These are phyloP conservation scores for Threskiornis aethiopicus DNA, from an alignment of 2,797 vertebrate species.

Conservation along the genomic window DNA sequence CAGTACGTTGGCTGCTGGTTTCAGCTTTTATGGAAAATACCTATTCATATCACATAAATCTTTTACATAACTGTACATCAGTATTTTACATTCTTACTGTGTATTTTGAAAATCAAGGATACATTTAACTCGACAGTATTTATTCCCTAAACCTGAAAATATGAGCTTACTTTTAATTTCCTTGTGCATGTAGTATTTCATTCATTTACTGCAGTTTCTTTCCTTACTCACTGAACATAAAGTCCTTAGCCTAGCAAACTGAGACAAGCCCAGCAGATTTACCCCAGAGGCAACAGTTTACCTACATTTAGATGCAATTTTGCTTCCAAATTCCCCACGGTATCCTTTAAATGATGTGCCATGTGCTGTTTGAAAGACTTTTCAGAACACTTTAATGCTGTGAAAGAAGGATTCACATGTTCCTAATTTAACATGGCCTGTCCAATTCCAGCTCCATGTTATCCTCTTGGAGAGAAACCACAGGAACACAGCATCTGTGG, in stretches of 20 bases:
- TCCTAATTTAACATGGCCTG: accelerated
- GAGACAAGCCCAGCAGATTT: not conserved
- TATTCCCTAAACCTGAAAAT: not conserved
- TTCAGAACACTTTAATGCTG: not conserved
- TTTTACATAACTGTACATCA: not conserved
- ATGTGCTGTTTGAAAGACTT: not conserved
- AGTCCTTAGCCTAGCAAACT: not conserved
- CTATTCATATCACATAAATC: not conserved
- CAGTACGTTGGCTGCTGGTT: not conserved
- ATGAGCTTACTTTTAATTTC: not conserved
- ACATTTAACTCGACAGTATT: accelerated
- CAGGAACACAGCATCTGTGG: accelerated
- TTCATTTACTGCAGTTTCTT: not conserved
- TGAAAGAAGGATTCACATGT: not conserved
- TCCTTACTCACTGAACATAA: accelerated
- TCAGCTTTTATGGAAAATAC: not conserved
- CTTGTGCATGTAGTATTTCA: not conserved
- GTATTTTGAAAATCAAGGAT: not conserved
- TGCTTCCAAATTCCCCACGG: accelerated
- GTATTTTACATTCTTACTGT: not conserved
- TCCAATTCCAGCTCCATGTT: accelerated
- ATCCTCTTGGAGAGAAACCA: not conserved
- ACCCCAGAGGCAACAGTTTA: not conserved
- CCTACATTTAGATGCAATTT: not conserved
- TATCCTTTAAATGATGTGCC: not conserved